These are phyloP conservation scores for Orthosia cruda DNA, from an alignment of 2,888 invertebrate genomes.

Conservation along the genomic window DNA sequence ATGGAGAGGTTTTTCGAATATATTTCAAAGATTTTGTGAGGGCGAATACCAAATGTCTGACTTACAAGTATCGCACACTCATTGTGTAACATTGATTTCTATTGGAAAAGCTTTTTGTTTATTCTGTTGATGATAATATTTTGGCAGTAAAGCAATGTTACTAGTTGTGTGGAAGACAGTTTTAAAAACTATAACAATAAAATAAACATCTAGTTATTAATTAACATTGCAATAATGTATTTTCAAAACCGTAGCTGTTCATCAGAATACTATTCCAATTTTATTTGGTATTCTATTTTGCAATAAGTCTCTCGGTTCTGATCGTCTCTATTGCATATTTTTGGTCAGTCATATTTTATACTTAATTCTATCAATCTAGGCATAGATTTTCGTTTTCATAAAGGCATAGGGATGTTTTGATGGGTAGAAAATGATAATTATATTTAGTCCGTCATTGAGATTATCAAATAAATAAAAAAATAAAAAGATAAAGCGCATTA, in stretches of 20 bases:
- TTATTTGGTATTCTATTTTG: too few relatives aligned
- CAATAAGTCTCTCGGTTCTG: too few relatives aligned
- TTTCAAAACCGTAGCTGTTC: too few relatives aligned
- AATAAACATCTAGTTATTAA: neutral
- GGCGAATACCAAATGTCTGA: neutral
- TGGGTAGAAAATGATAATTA: too few relatives aligned
- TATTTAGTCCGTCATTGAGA: too few relatives aligned
- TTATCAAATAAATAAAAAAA: too few relatives aligned
- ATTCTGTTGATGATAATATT: neutral
- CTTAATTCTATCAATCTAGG: too few relatives aligned
- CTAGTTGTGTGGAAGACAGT: neutral
- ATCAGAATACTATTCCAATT: neutral
- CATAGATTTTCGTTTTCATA: too few relatives aligned
- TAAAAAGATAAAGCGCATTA: too few relatives aligned
- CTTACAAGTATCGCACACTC: neutral
- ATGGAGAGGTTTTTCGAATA: conserved; percentile 18
- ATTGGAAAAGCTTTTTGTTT: neutral
- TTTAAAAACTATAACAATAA: neutral
- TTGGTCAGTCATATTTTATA: too few relatives aligned
- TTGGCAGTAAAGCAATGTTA: neutral
- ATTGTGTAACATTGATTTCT: neutral
- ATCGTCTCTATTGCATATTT: too few relatives aligned
- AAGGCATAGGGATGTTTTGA: too few relatives aligned
- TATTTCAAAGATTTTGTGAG: neutral
- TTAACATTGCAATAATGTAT: neutral